A percentile compares a stretch with the other conserved stretches of the same genome.
These are phyloP conservation scores for Xiphorhynchus elegans DNA, from an alignment of 2,113 vertebrate species.

Conservation along the genomic window DNA sequence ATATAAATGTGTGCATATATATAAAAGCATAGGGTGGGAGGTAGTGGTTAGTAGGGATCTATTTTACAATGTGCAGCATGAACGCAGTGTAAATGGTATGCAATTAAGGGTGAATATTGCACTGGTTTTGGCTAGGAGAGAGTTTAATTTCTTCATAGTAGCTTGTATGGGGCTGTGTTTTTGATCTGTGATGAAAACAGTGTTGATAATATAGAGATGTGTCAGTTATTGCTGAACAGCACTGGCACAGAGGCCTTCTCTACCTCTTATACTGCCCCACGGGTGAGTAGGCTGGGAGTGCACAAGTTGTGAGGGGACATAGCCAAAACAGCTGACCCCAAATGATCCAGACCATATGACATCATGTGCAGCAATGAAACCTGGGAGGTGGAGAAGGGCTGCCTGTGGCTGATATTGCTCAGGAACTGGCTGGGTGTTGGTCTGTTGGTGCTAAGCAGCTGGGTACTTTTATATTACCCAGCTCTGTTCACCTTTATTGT, in stretches of 20 bases:
- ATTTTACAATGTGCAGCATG: background rate
- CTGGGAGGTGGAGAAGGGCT: background rate
- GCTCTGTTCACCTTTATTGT: too few species aligned
- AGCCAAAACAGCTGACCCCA: background rate
- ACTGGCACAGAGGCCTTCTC: background rate
- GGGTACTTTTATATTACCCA: background rate
- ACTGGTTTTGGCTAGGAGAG: background rate
- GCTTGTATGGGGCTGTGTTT: background rate
- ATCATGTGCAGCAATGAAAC: background rate
- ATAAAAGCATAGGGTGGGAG: background rate
- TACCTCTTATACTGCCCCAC: rapidly evolving
- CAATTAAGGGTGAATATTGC: background rate
- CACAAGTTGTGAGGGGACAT: background rate
- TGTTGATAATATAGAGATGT: background rate
- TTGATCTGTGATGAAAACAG: background rate
- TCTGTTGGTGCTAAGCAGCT: background rate
- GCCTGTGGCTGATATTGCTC: rapidly evolving
- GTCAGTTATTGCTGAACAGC: background rate
- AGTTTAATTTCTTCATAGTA: background rate
- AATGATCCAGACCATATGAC: rapidly evolving
- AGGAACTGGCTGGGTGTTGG: rapidly evolving
- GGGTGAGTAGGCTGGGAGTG: background rate
- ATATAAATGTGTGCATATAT: background rate
- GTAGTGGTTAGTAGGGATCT: background rate
- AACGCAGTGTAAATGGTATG: rapidly evolving